Evolutionary conservation across 2,113 vertebrate species (phyloP).

Genomic region (Antennarius striatus): DNA sequence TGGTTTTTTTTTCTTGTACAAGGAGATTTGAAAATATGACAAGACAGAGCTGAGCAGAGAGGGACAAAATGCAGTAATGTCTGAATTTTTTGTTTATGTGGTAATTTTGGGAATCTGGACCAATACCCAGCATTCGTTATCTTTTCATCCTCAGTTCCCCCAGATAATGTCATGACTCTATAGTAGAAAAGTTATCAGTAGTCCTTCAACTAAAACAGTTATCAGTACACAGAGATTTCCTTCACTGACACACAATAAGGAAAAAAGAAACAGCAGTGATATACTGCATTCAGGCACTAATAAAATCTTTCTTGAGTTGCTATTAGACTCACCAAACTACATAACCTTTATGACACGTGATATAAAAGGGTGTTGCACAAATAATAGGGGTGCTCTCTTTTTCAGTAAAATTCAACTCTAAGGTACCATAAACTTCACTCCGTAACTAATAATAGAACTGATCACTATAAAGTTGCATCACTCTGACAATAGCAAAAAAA

Average conservation of each 20-base stretch:
- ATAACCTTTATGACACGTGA: no score
- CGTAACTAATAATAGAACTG: no score
- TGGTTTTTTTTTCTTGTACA: not conserved
- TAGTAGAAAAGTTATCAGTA: conserved; percentile 67
- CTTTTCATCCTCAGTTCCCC: conserved; percentile 54
- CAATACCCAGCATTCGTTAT: conserved; percentile 22
- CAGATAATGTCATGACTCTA: conserved; percentile 43
- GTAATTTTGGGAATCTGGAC: conserved; percentile 20
- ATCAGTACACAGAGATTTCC: conserved; percentile 43
- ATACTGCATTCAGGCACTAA: no score
- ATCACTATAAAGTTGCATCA: no score
- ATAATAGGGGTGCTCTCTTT: no score
- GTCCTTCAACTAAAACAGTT: conserved; percentile 43
- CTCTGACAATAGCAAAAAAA: no score
- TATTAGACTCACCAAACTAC: no score
- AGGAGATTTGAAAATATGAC: conserved; percentile 14
- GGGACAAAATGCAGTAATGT: not conserved
- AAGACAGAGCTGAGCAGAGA: not conserved
- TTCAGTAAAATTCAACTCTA: no score
- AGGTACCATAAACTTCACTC: no score
- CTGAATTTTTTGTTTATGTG: conserved; percentile 17
- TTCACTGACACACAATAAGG: conserved; percentile 21
- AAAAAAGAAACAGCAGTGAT: not conserved
- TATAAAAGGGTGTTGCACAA: no score
- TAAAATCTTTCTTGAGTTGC: no score